Percentiles rank a stretch among this genome's conserved stretches.
Conservation (phyloP, 2,888 invertebrate species). For the Vesta saturnalis region DNA sequence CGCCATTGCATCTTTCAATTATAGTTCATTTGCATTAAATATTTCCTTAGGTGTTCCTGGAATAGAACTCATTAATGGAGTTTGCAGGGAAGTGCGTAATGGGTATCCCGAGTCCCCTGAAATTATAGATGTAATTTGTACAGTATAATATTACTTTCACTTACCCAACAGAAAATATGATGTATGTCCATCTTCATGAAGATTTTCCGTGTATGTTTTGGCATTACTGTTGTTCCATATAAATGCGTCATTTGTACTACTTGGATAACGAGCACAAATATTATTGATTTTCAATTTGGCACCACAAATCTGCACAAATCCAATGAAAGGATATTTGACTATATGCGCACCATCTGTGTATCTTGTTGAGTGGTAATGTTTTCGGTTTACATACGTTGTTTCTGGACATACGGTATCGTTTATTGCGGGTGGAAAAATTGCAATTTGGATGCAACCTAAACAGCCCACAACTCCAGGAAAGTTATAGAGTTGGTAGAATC, state of each 20-base stretch:
- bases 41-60: slow-evolving; percentile 22
- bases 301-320: no score
- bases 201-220: background rate
- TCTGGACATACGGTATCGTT: slow-evolving; percentile 18
- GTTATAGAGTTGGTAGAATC: slow-evolving; percentile 22
- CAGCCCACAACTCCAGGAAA: slow-evolving; percentile 30
- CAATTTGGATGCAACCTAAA: slow-evolving; percentile 28
- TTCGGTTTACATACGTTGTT: slow-evolving; percentile 25
- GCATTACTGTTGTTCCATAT: background rate
- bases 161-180: background rate
- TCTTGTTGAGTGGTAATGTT: slow-evolving; percentile 34
- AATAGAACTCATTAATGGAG: background rate
- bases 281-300: no score
- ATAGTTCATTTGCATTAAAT: background rate
- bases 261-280: slow-evolving; percentile 1
- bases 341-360: no score
- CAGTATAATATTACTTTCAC: background rate
- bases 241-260: background rate
- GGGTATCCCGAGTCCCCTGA: slow-evolving; percentile 27
- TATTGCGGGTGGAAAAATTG: slow-evolving; percentile 28
- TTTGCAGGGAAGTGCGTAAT: slow-evolving; percentile 3
- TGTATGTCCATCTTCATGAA: background rate
- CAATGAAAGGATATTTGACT: no score
- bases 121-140: background rate
- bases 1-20: background rate